Conservation (phyloP, 2,797 vertebrate species). For the Myiothlypis coronata region DNA sequence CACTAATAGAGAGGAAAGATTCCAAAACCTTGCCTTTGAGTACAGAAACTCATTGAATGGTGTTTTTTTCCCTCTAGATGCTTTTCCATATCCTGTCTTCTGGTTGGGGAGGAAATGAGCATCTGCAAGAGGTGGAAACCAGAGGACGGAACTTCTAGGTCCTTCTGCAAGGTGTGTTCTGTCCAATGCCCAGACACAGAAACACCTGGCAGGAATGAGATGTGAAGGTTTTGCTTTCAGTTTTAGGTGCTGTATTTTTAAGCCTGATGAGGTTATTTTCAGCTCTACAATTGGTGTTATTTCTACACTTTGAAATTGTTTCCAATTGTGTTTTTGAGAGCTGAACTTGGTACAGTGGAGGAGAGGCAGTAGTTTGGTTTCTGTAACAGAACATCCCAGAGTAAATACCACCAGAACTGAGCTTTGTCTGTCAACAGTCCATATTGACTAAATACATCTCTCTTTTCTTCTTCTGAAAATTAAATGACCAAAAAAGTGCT, state of each 20-base stretch:
- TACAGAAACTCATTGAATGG: not conserved
- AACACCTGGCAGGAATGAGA: not conserved
- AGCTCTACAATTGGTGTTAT: not conserved
- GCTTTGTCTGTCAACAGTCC: not conserved
- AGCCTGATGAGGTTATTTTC: fast-evolving
- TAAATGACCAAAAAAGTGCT: not conserved
- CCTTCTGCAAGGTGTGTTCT: not conserved
- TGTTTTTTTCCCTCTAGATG: not conserved
- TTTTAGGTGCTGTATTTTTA: not conserved
- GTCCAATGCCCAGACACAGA: fast-evolving
- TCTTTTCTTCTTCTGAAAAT: not conserved
- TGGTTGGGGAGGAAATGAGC: not conserved
- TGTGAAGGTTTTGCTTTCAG: not conserved
- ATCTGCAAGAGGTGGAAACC: not conserved
- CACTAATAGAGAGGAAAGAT: not conserved
- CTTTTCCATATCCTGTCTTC: not conserved
- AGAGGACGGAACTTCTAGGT: not conserved
- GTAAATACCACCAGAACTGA: not conserved
- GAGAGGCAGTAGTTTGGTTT: not conserved
- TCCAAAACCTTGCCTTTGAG: not conserved
- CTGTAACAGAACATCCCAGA: not conserved
- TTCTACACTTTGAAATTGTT: not conserved
- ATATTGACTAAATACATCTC: fast-evolving
- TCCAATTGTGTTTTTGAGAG: not conserved
- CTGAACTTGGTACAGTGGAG: not conserved